These are phyloP conservation scores for Eristalis arbustorum DNA, from an alignment of 2,888 invertebrate genomes.

Conservation along the genomic window DNA sequence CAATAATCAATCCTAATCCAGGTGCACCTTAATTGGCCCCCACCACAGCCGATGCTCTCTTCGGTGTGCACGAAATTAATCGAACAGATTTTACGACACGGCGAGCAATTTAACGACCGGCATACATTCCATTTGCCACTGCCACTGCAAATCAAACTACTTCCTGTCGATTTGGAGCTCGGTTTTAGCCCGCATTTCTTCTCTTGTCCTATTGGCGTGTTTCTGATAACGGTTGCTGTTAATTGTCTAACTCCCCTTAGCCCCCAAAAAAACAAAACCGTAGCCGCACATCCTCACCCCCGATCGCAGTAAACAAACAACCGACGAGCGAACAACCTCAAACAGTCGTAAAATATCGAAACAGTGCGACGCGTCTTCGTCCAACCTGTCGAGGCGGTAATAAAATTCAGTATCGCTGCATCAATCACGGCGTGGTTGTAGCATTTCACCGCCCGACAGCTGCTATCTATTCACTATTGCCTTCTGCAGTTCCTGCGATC, in stretches of 20 bases:
- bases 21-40: background rate
- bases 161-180: constrained; percentile 45
- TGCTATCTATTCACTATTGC: background rate
- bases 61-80: background rate
- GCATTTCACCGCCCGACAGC: constrained; percentile 1
- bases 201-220: background rate
- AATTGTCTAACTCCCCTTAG: background rate
- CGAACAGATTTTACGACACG: background rate
- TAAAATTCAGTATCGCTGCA: constrained; percentile 43
- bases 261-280: background rate
- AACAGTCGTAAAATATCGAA: constrained; percentile 34
- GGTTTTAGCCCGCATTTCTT: background rate
- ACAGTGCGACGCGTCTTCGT: constrained; percentile 1
- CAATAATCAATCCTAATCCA: background rate
- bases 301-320: constrained; percentile 1
- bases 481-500: constrained; percentile 36
- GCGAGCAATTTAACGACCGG: constrained; percentile 27
- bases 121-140: constrained; percentile 41
- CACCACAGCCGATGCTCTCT: background rate
- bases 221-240: constrained; percentile 4
- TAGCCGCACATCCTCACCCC: background rate
- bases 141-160: constrained; percentile 56
- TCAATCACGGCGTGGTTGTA: constrained; percentile 27
- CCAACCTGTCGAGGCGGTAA: constrained; percentile 28
- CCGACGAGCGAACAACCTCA: background rate